Evolutionary conservation across 2,113 vertebrate genomes (phyloP).

Genomic region (Brienomyrus longianalis): DNA sequence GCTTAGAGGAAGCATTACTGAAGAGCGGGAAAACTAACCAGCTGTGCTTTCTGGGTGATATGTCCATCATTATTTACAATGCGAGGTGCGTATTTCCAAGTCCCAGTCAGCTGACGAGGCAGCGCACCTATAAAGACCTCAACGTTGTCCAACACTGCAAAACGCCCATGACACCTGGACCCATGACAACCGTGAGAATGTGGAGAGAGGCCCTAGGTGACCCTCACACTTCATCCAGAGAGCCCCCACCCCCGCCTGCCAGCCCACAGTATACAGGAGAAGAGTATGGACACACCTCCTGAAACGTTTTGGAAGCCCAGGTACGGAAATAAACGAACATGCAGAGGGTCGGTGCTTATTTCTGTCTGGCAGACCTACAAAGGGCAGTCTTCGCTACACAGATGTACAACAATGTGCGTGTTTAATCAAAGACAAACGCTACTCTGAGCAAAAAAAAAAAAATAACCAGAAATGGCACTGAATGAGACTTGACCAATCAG

Average conservation of each 20-base stretch:
- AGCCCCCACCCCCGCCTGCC: neutral
- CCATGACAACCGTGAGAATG: neutral
- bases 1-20: neutral
- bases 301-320: neutral
- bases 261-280: neutral
- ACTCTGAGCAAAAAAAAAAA: neutral
- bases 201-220: neutral
- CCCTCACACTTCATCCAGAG: neutral
- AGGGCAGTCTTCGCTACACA: neutral
- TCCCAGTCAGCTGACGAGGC: neutral
- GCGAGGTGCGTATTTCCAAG: neutral
- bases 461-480: neutral
- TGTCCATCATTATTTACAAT: neutral
- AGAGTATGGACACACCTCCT: neutral
- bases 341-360: neutral
- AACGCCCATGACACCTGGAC: neutral
- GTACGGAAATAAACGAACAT: neutral
- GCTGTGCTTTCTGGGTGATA: neutral
- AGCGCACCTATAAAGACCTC: neutral
- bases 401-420: neutral
- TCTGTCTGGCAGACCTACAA: neutral
- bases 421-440: neutral
- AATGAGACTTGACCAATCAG: neutral
- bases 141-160: neutral
- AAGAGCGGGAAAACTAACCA: neutral